A percentile compares a stretch with the other conserved stretches of the same genome.
phyloP scores from a whole-genome alignment of 2,888 invertebrate species.

The Temnothorax rugatulus region DNA sequence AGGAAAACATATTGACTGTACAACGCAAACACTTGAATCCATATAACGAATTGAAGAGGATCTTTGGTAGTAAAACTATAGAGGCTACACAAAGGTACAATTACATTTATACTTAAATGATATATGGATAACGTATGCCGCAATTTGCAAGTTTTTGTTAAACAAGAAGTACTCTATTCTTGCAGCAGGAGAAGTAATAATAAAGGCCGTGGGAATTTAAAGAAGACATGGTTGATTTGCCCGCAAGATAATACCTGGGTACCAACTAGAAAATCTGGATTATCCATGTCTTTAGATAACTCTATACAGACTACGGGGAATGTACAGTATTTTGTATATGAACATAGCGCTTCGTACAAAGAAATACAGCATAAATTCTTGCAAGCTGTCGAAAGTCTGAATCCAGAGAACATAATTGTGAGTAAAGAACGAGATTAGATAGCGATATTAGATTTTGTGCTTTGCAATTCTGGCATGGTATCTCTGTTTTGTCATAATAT shows the following conservation, averaged over 20 bases:
- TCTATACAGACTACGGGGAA: constrained; percentile 83
- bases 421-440: constrained; percentile 68
- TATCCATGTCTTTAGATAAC: constrained; percentile 90
- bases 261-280: constrained; percentile 90
- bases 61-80: constrained; percentile 93
- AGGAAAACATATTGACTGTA: constrained; percentile 88
- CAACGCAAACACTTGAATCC: constrained; percentile 92
- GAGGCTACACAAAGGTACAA: constrained; percentile 88
- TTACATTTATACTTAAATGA: neutral
- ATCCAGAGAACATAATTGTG: constrained; percentile 93
- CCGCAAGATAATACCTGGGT: constrained; percentile 92
- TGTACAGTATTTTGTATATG: constrained; percentile 90
- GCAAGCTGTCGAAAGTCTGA: constrained; percentile 92
- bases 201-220: constrained; percentile 88
- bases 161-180: constrained; percentile 56
- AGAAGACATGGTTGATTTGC: constrained; percentile 90
- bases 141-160: neutral
- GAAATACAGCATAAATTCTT: constrained; percentile 92
- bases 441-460: neutral
- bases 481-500: neutral
- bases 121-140: neutral
- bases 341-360: constrained; percentile 92
- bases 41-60: constrained; percentile 93
- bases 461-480: neutral
- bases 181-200: constrained; percentile 87